These are phyloP conservation scores for Pterois miles DNA, from an alignment of 2,797 vertebrate genomes.

Conservation along the genomic window DNA sequence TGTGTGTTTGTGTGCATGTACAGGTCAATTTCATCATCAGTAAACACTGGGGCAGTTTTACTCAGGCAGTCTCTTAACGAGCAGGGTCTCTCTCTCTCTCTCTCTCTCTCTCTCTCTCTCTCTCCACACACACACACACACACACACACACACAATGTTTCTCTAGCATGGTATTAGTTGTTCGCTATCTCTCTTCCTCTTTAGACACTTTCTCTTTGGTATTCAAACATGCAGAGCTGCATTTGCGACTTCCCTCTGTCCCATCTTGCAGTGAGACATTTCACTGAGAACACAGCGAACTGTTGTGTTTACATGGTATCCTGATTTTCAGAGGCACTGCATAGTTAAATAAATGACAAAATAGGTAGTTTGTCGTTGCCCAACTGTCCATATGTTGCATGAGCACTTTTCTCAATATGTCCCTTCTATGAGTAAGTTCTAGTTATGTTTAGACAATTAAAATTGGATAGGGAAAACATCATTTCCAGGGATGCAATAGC, in stretches of 20 bases:
- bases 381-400: not conserved
- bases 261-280: no score
- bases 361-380: no score
- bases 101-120: not conserved
- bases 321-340: not conserved
- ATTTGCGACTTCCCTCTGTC: not conserved
- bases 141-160: not conserved
- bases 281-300: not conserved
- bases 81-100: not conserved
- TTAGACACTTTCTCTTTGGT: not conserved
- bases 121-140: no score
- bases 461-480: not conserved
- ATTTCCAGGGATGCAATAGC: not conserved
- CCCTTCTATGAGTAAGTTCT: not conserved
- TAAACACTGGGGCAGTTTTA: not conserved
- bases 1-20: not conserved
- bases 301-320: not conserved
- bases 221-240: not conserved
- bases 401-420: not conserved
- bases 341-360: no score
- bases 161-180: not conserved
- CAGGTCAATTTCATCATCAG: slow-evolving; percentile 2
- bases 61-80: not conserved
- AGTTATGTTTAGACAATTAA: not conserved
- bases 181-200: not conserved